Conservation (phyloP, 1,140 invertebrate species). For the Papilio helenus region DNA sequence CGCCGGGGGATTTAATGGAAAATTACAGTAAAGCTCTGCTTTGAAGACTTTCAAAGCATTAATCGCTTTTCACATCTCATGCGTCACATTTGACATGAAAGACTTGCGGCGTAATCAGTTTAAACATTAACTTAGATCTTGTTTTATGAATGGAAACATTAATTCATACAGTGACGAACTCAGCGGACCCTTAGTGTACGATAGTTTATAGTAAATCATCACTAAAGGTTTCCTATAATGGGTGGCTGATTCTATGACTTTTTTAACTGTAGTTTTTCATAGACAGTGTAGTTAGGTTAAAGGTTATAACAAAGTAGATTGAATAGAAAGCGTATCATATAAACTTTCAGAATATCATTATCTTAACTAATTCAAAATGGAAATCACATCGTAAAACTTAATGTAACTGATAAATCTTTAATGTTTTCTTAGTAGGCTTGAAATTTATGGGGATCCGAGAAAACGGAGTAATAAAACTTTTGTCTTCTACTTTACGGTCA, state of each 20-base stretch:
- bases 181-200: neutral
- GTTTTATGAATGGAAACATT: neutral
- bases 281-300: neutral
- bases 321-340: neutral
- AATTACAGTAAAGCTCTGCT: conserved; percentile 22
- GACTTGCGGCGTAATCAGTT: conserved; percentile 3
- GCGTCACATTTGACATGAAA: conserved; percentile 19
- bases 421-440: conserved; percentile 20
- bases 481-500: neutral
- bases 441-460: conserved; percentile 17
- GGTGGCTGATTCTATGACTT: too few species aligned
- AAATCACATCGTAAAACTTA: conserved; percentile 18
- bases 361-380: neutral
- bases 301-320: neutral
- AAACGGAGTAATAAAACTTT: conserved; percentile 15
- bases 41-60: conserved; percentile 11
- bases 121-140: neutral
- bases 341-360: conserved; percentile 3
- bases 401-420: conserved; percentile 14
- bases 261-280: neutral
- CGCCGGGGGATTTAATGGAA: conserved; percentile 11
- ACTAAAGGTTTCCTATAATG: neutral
- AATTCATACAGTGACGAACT: neutral
- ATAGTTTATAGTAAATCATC: neutral
- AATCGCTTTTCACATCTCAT: conserved; percentile 23